phyloP scores from a whole-genome alignment of 2,888 invertebrate species.

The Apodemia duryi region DNA sequence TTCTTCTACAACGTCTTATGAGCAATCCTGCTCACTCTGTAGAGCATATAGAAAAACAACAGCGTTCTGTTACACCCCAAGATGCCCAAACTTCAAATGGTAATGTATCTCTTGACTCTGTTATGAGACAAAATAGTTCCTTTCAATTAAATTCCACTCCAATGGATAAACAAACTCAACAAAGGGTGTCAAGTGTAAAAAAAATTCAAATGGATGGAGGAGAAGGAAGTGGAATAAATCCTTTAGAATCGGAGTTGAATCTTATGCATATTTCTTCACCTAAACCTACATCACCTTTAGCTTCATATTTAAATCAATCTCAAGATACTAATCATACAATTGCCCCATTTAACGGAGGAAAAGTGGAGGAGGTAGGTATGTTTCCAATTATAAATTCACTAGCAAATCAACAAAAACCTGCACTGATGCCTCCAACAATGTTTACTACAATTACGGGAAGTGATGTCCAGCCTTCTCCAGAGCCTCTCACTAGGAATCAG shows the following conservation, averaged over 20 bases:
- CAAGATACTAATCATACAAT: constrained; percentile 61
- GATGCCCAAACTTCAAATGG: constrained; percentile 63
- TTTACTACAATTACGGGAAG: constrained; percentile 82
- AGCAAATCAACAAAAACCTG: constrained; percentile 81
- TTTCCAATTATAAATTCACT: constrained; percentile 53
- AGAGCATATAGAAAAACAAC: constrained; percentile 93
- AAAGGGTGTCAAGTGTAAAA: constrained; percentile 58
- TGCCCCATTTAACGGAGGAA: constrained; percentile 55
- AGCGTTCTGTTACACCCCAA: constrained; percentile 87
- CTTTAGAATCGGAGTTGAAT: constrained; percentile 73
- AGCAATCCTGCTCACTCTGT: constrained; percentile 90
- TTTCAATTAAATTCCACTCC: constrained; percentile 65
- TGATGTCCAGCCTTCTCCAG: constrained; percentile 69
- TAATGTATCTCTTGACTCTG: constrained; percentile 50
- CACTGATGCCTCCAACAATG: constrained; percentile 92
- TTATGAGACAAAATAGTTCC: constrained; percentile 54
- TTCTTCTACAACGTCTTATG: constrained; percentile 87
- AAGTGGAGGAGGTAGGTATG: constrained; percentile 51
- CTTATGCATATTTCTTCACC: constrained; percentile 77
- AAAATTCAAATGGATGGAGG: constrained; percentile 48
- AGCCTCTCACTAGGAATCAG: constrained; percentile 92
- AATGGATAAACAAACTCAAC: constrained; percentile 60
- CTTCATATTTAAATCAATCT: constrained; percentile 73
- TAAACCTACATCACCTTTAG: constrained; percentile 76
- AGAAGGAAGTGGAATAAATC: constrained; percentile 61